Evolutionary conservation across 35 echinoderm and acorn worm species (phyloP).

Genomic region (Anneissia japonica): DNA sequence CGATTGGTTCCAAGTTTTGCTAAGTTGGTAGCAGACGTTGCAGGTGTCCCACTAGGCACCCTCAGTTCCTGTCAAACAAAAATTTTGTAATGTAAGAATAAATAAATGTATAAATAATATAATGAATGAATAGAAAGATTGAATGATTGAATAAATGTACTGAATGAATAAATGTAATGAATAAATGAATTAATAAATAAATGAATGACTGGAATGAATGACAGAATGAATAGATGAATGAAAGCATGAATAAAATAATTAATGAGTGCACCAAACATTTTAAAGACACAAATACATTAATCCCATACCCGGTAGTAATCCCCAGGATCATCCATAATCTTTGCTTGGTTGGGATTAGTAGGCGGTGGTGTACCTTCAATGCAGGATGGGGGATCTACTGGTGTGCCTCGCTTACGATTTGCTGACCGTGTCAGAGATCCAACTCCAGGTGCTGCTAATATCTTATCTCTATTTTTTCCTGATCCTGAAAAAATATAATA

Average conservation of each 20-base stretch:
- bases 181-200: too few species aligned
- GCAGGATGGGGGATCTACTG: not conserved
- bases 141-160: too few species aligned
- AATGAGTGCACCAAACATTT: too few species aligned
- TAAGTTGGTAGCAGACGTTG: not conserved
- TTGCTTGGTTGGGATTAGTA: not conserved
- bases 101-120: too few species aligned
- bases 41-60: not conserved
- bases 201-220: too few species aligned
- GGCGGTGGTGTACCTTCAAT: slow-evolving; percentile 7
- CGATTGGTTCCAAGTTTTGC: not conserved
- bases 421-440: slow-evolving; percentile 56
- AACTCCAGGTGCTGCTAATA: slow-evolving; percentile 78
- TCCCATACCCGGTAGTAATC: not conserved
- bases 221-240: too few species aligned
- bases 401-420: not conserved
- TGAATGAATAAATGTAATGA: too few species aligned
- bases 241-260: too few species aligned
- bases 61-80: not conserved
- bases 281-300: too few species aligned
- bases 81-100: too few species aligned
- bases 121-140: too few species aligned
- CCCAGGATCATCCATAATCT: slow-evolving; percentile 2
- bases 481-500: not conserved
- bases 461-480: slow-evolving; percentile 8